phyloP scores from a whole-genome alignment of 2,113 vertebrate genomes.

The Hypocryptadius cinnamomeus region DNA sequence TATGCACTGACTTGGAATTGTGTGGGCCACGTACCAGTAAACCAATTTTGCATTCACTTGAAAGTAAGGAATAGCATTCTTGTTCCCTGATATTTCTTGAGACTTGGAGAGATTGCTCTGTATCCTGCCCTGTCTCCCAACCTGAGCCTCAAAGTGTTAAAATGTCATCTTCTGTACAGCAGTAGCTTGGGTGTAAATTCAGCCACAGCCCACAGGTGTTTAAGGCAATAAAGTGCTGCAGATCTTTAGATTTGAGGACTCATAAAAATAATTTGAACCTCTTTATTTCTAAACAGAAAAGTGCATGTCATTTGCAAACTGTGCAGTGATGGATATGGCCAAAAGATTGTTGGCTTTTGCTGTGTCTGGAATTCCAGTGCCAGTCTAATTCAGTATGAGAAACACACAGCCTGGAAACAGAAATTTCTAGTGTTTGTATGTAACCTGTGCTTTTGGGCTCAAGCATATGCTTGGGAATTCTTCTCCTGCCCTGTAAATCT shows the following conservation, averaged over 20 bases:
- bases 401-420: background rate
- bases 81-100: constrained; percentile 42
- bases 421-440: constrained; percentile 18
- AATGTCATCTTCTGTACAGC: background rate
- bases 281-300: background rate
- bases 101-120: background rate
- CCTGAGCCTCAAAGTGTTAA: constrained; percentile 4
- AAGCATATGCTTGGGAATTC: constrained; percentile 18
- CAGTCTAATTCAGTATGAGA: constrained; percentile 54
- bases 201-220: constrained; percentile 2
- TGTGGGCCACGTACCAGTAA: constrained; percentile 36
- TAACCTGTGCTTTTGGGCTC: constrained; percentile 30
- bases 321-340: constrained; percentile 29
- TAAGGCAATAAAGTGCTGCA: constrained; percentile 63
- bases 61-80: constrained; percentile 21
- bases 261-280: background rate
- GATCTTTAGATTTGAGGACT: constrained; percentile 7
- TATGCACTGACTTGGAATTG: constrained; percentile 63
- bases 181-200: constrained; percentile 26
- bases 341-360: constrained; percentile 40
- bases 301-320: constrained; percentile 12
- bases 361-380: constrained; percentile 54
- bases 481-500: constrained; percentile 18
- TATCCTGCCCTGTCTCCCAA: background rate
- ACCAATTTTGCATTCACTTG: constrained; percentile 26